Evolutionary conservation across 1,140 invertebrate genomes (phyloP), one percentile per base, ranked within the genome.

Genomic region (Zeugodacus cucurbitae): DNA sequence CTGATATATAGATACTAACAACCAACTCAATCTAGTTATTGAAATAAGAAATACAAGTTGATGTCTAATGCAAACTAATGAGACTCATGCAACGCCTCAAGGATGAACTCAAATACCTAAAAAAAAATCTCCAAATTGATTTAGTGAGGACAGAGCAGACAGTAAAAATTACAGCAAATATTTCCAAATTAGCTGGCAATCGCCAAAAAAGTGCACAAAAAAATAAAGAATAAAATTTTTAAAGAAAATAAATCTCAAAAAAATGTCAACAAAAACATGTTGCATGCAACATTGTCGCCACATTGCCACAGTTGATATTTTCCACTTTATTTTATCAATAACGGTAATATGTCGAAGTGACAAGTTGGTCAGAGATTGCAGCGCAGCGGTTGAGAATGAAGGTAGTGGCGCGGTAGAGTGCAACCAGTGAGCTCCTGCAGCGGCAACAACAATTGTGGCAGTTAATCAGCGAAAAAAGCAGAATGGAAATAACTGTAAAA

Each of bases 61-160:
- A 74, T 44, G 34, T 74, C 70, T 41, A 74, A 74, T 74, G 17
- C 34, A 74, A 74, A 74, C 37, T 74, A 74, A 74, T 74, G 17
- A 74, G 70, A 74, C 5, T 17, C 14, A 20, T 74, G 70, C 70
- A 74, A 74, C 70, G 70, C 70, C 70, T 37, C 32, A 32, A 74
- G 34, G 70, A 8, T 54, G 22, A 6, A 74, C 70, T 22, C 29
- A 20, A 74, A 20, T 37, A 22, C 10, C 6, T 22, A 20, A 74
- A 22, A 22, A 20, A 74, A 22, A 22, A 74, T 20, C 17, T 41
- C 0, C 5, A 67, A 67, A 67, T 26, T 26, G 2, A 34, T 3
- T 29, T 26, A 17, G 7, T 32, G 20, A 67, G 10, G 14, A 67
- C 14, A 34, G 10, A 34, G 29, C 0, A 67, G 4, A 17, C 26